Evolutionary conservation across 2,797 vertebrate species (phyloP), one percentile per base, ranked within the genome.

Genomic region (Onychomys torridus): DNA sequence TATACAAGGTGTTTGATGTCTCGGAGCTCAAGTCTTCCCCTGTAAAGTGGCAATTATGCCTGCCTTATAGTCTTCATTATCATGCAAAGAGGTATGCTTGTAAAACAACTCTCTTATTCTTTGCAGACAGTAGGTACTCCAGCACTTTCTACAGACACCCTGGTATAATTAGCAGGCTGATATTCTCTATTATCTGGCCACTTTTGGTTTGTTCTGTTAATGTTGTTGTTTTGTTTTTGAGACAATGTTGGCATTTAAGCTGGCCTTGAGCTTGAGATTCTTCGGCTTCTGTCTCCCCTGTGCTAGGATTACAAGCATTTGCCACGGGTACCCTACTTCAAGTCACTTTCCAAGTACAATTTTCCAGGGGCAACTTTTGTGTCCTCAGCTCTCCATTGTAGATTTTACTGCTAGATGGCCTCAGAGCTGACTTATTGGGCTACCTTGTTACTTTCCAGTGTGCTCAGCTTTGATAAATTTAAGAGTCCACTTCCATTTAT

Each of bases 281-380:
- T 23, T 52, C 23, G 9, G 43, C 61, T 52, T 55, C 76, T 40
- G 34, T 78, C 23, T 90, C 10, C 34, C 34, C 11, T 5, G 2
- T 14, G 61, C 34, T 37, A 14, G 11, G 25, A 55, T 69, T 40
- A 23, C 49, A 34, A 27, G 17, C 3, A 0, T 14, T 10, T 23
- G 46, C 0, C 25, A 67, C 43, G 19, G 25, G 25, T 16, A 23
- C 17, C 25, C 21, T 10, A 27, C n/a, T 32, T 90, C 49, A 91
- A 78, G n/a, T 29, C 19, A 73, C 46, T 94, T 94, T 73, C 57
- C 4, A 21, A 71, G 49, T 17, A 0, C 2, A 29, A 6, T 63
- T 93, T 86, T 92, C 37, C 67, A 96, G 57, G 63, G 27, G 21
- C 5, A 75, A 65, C 61, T 89, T 92, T 55, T 25, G 91, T 67